Base-by-base conservation (phyloP, 2,113 vertebrate species). In the Xyliphius kryptos region DNA sequence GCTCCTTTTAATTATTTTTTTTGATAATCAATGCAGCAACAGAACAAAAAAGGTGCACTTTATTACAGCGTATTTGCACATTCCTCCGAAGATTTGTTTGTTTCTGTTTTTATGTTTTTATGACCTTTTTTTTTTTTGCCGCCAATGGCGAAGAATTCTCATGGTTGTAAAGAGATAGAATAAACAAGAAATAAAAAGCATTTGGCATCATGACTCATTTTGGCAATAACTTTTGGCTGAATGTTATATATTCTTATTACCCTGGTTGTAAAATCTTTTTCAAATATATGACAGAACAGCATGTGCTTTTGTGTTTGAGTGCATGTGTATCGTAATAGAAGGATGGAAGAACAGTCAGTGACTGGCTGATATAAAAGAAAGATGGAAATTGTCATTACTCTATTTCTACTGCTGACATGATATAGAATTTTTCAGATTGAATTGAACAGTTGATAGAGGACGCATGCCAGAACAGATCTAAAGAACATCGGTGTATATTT, bases 311-410 rank as follows among this genome's bases (percentile, higher is more conserved):
- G 11, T 47, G 20, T 10, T 15, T 59, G 36, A 40, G 36, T 55
- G 52, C 15, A 6, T 48, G 40, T 47, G 20, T 19, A 11, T 49
- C 26, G 15, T 38, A 11, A 6, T 16, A 10, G 21, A 19, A 26
- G 22, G 11, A 37, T 19, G 15, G 22, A 47, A 47, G 20, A n/a
- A 10, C 6, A 10, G 20, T 26, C 43, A 11, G 58, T 10, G 58
- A 38, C 11, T 48, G 58, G 12, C 26, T 49, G 16, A 48, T 38
- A 49, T 38, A 13, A 61, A 32, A 49, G 43, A 61, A 12, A 61
- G 46, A 49, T 36, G 37, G 16, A 61, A 20, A 17, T 14, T 59
- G 21, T 47, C 43, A 17, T 22, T 46, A 15, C 9, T 0, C 9
- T 19, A 11, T 49, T 49, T 37, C 44, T 49, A 1, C 8, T 17